phyloP scores from a whole-genome alignment of 2,113 vertebrate species.

The Pagrus major region DNA sequence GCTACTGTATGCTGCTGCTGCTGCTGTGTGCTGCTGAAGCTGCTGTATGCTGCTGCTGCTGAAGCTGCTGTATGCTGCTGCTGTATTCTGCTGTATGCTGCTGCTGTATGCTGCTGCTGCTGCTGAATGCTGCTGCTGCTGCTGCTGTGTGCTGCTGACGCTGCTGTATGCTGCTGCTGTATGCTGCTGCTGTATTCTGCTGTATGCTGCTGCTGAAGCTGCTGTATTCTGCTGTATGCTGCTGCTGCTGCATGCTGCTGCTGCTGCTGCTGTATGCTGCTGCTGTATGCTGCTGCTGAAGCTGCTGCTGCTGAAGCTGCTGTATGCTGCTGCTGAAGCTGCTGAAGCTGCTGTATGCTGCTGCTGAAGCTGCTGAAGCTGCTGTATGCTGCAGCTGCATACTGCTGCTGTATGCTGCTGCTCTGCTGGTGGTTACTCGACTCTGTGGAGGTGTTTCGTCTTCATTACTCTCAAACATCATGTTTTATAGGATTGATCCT shows the following conservation, averaged over 20 bases:
- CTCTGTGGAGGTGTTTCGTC: background rate
- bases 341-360: too few relatives aligned
- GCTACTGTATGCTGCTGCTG: too few relatives aligned
- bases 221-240: too few relatives aligned
- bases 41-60: too few relatives aligned
- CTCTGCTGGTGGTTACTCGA: too few relatives aligned
- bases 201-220: background rate
- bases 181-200: conserved; percentile 17
- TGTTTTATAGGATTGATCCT: background rate
- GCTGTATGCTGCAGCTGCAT: background rate
- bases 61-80: background rate
- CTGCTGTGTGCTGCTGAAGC: background rate
- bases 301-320: conserved; percentile 17
- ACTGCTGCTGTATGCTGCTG: background rate
- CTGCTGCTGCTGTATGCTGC: too few relatives aligned
- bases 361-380: conserved; percentile 8
- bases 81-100: too few relatives aligned
- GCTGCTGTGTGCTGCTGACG: too few relatives aligned
- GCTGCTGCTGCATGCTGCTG: background rate
- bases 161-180: background rate
- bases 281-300: background rate
- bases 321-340: background rate
- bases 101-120: background rate
- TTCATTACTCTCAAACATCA: background rate
- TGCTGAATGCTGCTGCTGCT: too few relatives aligned